These are phyloP conservation scores for Strigamia transsilvanica DNA, from an alignment of 2,888 invertebrate genomes.

Conservation along the genomic window DNA sequence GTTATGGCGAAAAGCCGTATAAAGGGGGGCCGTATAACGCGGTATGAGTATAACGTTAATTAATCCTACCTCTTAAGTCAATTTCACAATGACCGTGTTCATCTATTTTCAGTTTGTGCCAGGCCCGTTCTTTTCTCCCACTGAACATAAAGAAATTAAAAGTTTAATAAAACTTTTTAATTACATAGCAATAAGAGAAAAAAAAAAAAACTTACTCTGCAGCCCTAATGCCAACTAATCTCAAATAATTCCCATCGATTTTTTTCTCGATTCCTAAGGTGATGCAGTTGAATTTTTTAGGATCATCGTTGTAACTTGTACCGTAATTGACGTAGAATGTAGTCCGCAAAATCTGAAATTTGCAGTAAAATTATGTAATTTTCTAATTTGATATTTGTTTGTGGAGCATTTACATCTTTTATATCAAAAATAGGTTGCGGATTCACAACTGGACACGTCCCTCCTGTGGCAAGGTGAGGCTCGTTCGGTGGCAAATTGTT, in stretches of 20 bases:
- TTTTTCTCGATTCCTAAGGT: slow-evolving; percentile 1
- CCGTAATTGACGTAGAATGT: slow-evolving; percentile 21
- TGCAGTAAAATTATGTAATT: neutral
- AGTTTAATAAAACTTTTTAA: neutral
- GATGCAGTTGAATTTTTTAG: slow-evolving; percentile 8
- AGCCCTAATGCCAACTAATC: neutral
- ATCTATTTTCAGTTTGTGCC: neutral
- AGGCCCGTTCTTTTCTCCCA: neutral
- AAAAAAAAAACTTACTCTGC: neutral
- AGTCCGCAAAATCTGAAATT: neutral
- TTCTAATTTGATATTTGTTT: neutral
- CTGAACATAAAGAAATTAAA: neutral
- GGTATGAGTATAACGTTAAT: too few species aligned
- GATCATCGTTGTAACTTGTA: neutral
- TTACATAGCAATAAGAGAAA: neutral
- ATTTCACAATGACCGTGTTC: neutral
- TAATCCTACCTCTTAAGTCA: neutral
- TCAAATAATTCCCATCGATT: neutral
- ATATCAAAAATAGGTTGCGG: neutral
- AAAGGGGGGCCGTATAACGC: too few species aligned
- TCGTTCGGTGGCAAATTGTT: neutral
- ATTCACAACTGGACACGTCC: neutral
- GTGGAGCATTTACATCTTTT: neutral
- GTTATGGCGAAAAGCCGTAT: too few species aligned
- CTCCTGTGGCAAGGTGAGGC: neutral